These are phyloP conservation scores for Platyrinchus mystaceus DNA, from an alignment of 2,797 vertebrate genomes.

Conservation along the genomic window DNA sequence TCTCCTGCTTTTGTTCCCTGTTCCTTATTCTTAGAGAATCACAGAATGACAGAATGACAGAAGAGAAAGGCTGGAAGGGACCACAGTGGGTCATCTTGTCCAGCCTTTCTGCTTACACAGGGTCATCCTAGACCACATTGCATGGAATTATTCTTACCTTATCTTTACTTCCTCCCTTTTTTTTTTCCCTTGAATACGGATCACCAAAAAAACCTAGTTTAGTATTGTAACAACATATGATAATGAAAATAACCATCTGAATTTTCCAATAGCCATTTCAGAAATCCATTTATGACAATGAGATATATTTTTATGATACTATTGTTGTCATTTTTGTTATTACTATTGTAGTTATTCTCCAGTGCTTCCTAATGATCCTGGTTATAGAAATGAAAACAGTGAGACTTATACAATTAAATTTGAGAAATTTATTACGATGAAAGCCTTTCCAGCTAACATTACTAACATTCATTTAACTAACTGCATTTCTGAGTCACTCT, in stretches of 20 bases:
- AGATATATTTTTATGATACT: slow-evolving; percentile 19
- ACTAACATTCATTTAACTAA: not conserved
- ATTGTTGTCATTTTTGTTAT: not conserved
- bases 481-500: not conserved
- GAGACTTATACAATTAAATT: slow-evolving; percentile 9
- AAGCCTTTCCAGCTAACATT: not conserved
- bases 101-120: not conserved
- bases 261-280: not conserved
- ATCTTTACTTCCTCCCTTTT: not conserved
- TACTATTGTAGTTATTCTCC: slow-evolving; percentile 22
- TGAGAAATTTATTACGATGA: slow-evolving; percentile 10
- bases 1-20: not conserved
- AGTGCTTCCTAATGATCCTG: slow-evolving; percentile 22
- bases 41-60: not conserved
- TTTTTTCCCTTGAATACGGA: not conserved
- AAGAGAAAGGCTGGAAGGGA: not conserved
- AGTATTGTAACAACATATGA: not conserved
- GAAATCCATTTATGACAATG: slow-evolving; percentile 12
- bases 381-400: slow-evolving; percentile 24
- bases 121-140: not conserved
- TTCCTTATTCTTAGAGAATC: not conserved
- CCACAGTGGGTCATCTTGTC: not conserved
- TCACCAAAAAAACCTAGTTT: not conserved
- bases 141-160: not conserved
- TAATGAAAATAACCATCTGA: slow-evolving; percentile 15